phyloP scores from a whole-genome alignment of 1,140 invertebrate genomes.

The Heliconius hewitsoni region DNA sequence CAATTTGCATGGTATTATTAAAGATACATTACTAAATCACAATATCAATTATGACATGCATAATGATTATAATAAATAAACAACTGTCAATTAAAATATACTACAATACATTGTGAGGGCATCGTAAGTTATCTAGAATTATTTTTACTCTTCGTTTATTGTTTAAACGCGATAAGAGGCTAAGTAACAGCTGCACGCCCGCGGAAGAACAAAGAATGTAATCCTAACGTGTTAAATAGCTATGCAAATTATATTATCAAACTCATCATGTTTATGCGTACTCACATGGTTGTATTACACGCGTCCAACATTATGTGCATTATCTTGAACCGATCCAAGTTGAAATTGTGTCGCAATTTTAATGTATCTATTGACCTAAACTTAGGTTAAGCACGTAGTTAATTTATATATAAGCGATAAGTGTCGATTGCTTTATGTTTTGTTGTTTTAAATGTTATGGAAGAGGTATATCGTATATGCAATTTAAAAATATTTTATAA shows the following conservation, averaged over 20 bases:
- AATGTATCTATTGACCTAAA: conserved; percentile 41
- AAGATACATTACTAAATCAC: not conserved
- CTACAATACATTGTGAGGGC: conserved; percentile 42
- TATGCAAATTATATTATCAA: conserved; percentile 58
- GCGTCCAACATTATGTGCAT: conserved; percentile 54
- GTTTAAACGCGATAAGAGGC: conserved; percentile 64
- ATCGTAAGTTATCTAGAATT: conserved; percentile 67
- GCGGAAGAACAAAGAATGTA: conserved; percentile 72
- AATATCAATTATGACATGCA: not conserved
- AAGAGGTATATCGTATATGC: not conserved
- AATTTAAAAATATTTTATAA: too few species aligned
- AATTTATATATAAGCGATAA: conserved; percentile 2
- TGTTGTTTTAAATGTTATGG: not conserved
- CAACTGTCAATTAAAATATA: conserved; percentile 41
- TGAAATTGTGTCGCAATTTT: conserved; percentile 57
- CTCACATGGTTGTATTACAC: conserved; percentile 51
- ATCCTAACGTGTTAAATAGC: conserved; percentile 60
- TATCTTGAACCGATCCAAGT: conserved; percentile 65
- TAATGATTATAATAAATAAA: conserved; percentile 19
- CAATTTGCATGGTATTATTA: not conserved
- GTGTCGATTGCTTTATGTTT: not conserved
- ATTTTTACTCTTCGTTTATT: conserved; percentile 75
- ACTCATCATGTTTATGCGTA: conserved; percentile 49
- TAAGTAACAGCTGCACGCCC: conserved; percentile 61
- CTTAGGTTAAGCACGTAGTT: conserved; percentile 32